Evolutionary conservation across 2,113 vertebrate species (phyloP), one percentile per base, ranked within the genome.

Genomic region (Cryptomyrus ogoouensis): DNA sequence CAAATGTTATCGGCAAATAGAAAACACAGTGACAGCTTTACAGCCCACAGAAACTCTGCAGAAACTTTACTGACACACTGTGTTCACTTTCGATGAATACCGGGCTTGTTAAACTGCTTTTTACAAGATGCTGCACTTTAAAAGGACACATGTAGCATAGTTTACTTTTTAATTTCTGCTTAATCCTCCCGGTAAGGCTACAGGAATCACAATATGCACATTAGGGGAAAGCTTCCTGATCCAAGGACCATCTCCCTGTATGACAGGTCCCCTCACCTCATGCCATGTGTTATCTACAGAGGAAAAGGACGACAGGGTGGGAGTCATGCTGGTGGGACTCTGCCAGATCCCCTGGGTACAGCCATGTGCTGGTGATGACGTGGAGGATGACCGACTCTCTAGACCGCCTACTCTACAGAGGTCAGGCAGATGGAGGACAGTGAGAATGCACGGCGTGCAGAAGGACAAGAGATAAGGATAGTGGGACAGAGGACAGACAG

Each of bases 291-390:
- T 47, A 84, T 24, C 7, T 46, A 44, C 17, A 80, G 21, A 47
- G 44, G 10, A 47, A 47, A 47, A 46, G 44, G 44, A 47, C 0
- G 83, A 84, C 39, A 2, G 39, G 19, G 83, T 12, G 24, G 83
- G 24, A 44, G 83, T 84, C 3, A 9, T 46, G 17, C 24, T 39
- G 74, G 15, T 80, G 74, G 35, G 21, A 84, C 44, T 10, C 83
- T 84, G 83, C 83, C 83, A 84, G 83, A 84, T n/a, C 83, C 83
- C 42, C 83, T 2, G 42, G 50, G 50, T 10, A 24, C 58, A 46
- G 88, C 46, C 80, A 53, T 91, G 90, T 90, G 56, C 46, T 70
- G 9, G 47, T 39, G 49, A 27, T 88, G 77, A 84, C 83, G 19
- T 21, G 77, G 19, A 83, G n/a, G 13, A 42, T 42, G 77, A 44